phyloP scores from a whole-genome alignment of 2,888 invertebrate species.

The Synergus gifuensis region DNA sequence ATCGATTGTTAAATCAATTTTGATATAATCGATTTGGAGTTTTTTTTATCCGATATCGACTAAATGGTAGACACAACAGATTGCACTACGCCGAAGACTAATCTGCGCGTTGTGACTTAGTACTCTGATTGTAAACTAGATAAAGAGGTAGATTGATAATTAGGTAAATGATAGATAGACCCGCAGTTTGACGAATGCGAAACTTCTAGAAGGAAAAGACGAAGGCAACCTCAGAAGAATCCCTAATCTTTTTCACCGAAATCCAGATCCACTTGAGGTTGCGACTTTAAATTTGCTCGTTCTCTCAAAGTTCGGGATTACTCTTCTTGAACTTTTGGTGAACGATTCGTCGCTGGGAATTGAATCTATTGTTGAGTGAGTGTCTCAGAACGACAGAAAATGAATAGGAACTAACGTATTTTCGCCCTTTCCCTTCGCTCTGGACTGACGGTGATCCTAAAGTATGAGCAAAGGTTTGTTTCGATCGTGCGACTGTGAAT shows the following conservation, averaged over 20 bases:
- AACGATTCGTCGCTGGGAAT: slow-evolving; percentile 25
- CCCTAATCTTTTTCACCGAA: slow-evolving; percentile 6
- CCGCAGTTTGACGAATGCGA: slow-evolving; percentile 53
- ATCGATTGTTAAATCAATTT: slow-evolving; percentile 15
- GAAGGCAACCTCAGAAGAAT: slow-evolving; percentile 20
- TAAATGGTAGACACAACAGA: slow-evolving; percentile 32
- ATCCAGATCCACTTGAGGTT: slow-evolving; percentile 23
- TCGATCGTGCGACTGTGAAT: slow-evolving; percentile 31
- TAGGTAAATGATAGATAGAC: slow-evolving; percentile 49
- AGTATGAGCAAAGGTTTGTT: slow-evolving; percentile 24
- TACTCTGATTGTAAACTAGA: slow-evolving; percentile 45
- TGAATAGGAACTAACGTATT: not conserved
- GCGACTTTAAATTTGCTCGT: slow-evolving; percentile 6
- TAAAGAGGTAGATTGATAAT: slow-evolving; percentile 45
- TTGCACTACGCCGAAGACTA: slow-evolving; percentile 42
- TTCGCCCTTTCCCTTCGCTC: slow-evolving; percentile 22
- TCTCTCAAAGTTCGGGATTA: not conserved
- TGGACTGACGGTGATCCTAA: slow-evolving; percentile 6
- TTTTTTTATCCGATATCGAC: slow-evolving; percentile 29
- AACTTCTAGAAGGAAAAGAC: slow-evolving; percentile 55
- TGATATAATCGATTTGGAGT: slow-evolving; percentile 12
- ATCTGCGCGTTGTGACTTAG: slow-evolving; percentile 55
- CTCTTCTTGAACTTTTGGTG: slow-evolving; percentile 28
- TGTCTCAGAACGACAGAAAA: not conserved
- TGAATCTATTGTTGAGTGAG: slow-evolving; percentile 9